Conservation (phyloP, 2,888 invertebrate genomes). For the Diploptera punctata region DNA sequence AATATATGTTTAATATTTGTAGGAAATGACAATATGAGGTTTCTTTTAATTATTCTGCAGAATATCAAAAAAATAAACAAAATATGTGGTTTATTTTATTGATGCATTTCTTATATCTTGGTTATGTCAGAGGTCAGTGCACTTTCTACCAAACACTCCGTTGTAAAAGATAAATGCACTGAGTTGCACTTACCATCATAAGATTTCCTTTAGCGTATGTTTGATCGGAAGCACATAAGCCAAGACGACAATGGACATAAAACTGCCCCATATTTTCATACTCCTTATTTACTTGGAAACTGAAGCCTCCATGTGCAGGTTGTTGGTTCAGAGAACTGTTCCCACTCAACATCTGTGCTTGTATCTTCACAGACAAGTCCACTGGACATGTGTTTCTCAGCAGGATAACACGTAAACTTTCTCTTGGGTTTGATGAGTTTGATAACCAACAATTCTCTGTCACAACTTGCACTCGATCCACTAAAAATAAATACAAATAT, state of each 20-base stretch:
- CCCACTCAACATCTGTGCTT: conserved; percentile 11
- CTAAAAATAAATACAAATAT: conserved; percentile 33
- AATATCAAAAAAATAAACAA: too few relatives aligned
- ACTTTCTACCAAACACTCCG: too few relatives aligned
- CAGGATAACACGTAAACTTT: conserved; percentile 40
- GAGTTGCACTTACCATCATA: conserved; percentile 45
- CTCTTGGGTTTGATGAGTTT: conserved; percentile 45
- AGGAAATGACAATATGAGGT: too few relatives aligned
- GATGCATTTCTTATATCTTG: too few relatives aligned
- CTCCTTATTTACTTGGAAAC: conserved; percentile 47
- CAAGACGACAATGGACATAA: conserved; percentile 52
- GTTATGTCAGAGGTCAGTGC: too few relatives aligned
- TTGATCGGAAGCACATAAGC: conserved; percentile 49
- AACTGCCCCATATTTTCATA: conserved; percentile 46
- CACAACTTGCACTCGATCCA: conserved; percentile 46
- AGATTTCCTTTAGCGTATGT: conserved; percentile 44
- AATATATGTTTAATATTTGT: too few relatives aligned
- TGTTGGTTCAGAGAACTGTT: not conserved
- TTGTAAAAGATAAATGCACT: too few relatives aligned
- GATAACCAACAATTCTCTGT: conserved; percentile 51
- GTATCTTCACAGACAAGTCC: conserved; percentile 45
- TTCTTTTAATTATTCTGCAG: too few relatives aligned
- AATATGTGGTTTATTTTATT: too few relatives aligned
- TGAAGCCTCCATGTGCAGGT: conserved; percentile 42
- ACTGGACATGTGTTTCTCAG: conserved; percentile 49